Conservation (phyloP, 2,797 vertebrate genomes). For the Petrocephalus sullivani region DNA sequence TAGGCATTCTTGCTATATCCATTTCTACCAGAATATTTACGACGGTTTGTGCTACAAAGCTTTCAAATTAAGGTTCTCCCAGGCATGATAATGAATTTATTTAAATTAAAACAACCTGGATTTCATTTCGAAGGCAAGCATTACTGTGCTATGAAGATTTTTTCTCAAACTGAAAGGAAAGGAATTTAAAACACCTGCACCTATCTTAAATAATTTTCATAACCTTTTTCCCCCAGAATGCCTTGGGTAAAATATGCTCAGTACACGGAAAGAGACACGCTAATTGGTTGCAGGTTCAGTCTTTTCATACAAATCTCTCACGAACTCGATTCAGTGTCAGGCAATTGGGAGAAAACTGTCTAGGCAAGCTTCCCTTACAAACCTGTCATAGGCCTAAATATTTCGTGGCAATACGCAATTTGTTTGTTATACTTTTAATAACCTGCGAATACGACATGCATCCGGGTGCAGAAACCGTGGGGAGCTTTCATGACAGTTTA, state of each 20-base stretch:
- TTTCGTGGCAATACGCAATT: neutral
- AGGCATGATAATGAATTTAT: neutral
- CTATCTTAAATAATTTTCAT: neutral
- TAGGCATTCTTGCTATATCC: neutral
- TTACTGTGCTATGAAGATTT: neutral
- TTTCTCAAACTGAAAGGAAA: neutral
- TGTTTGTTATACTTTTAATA: neutral
- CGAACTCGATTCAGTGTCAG: neutral
- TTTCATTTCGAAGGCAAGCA: neutral
- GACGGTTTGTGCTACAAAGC: neutral
- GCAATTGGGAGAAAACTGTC: neutral
- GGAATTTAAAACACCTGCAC: neutral
- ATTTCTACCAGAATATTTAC: neutral
- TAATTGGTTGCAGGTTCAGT: neutral
- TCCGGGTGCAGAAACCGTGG: neutral
- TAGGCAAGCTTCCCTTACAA: neutral
- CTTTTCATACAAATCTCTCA: neutral
- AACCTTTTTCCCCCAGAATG: neutral
- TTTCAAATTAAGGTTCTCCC: constrained; percentile 4
- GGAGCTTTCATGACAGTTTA: neutral
- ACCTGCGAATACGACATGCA: neutral
- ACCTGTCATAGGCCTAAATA: neutral
- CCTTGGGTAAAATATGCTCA: neutral
- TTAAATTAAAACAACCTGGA: neutral
- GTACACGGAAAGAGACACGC: neutral